Evolutionary conservation across 2,113 vertebrate species (phyloP), one percentile per base, ranked within the genome.

Genomic region (Anser brachyrhynchus): DNA sequence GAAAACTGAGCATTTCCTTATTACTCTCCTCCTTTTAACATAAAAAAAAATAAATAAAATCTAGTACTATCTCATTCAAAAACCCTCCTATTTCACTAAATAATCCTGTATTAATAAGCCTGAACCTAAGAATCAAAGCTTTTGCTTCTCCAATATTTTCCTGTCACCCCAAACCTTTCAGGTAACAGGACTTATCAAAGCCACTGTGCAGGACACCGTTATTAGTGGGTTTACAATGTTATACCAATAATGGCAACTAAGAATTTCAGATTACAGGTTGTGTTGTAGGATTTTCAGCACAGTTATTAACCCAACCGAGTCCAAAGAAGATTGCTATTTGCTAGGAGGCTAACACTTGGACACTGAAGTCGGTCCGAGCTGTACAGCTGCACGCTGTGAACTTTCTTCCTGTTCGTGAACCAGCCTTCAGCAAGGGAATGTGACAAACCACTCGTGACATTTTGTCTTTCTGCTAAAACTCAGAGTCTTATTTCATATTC

Each of bases 151-250:
- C 66, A 31, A 0, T 7, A 11, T 37, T 17, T 64, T 29, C 70
- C 8, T 35, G 76, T 26, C 66, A 19, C 84, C 28, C 29, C 52
- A 3, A 35, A 4, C 22, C 72, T 26, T 64, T 51, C 35, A 44
- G 62, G 25, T 2, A 41, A 22, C 5, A 55, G 37, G n/a, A 12
- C 72, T 46, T 79, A 55, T 28, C 18, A 67, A 18, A n/a, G 20
- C 3, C 87, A 51, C 3, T 7, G 0, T 2, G 58, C 1, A 13
- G 29, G 39, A 35, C 1, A 11, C 22, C 11, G 9, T 19, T 4
- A 0, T 3, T 8, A 13, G 11, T 0, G 3, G 49, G 59, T 4
- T 26, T 26, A 16, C 16, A 10, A 54, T 1, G 25, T 17, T 7
- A 5, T 0, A 43, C 1, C 66, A 26, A 7, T n/a, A 39, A 1